Conservation (phyloP, 2,888 invertebrate species). For the Mechanitis messenoides region DNA sequence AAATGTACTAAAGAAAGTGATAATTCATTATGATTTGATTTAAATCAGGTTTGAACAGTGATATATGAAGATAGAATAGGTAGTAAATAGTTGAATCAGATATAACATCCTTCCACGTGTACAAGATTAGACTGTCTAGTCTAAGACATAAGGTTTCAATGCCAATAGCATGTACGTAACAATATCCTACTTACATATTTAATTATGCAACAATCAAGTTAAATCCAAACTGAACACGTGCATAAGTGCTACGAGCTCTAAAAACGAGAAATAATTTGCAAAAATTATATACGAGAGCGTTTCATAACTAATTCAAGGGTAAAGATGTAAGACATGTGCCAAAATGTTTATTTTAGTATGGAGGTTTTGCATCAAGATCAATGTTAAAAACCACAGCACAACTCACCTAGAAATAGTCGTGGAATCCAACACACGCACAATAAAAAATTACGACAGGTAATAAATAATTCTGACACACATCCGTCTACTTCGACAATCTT, state of each 20-base stretch:
- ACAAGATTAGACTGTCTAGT: too few relatives aligned
- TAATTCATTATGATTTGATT: too few relatives aligned
- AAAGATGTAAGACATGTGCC: conserved; percentile 48
- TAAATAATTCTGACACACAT: conserved; percentile 33
- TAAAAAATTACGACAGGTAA: conserved; percentile 38
- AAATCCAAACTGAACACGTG: conserved; percentile 2
- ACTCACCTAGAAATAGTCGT: conserved; percentile 55
- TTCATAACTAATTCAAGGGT: conserved; percentile 46
- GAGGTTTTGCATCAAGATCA: conserved; percentile 46
- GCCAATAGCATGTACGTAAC: too few relatives aligned
- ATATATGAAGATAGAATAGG: too few relatives aligned
- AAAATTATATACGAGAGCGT: conserved; percentile 13
- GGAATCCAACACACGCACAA: conserved; percentile 54
- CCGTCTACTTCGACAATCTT: conserved; percentile 39
- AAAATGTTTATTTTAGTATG: conserved; percentile 63
- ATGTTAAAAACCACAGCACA: conserved; percentile 34
- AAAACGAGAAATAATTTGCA: conserved; percentile 1
- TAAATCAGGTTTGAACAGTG: too few relatives aligned
- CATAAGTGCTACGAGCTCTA: neutral
- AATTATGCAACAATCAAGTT: conserved; percentile 15
- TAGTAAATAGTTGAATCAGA: conserved; percentile 8
- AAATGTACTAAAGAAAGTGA: too few relatives aligned
- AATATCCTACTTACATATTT: neutral
- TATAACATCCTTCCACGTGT: too few relatives aligned
- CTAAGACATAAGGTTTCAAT: too few relatives aligned